Base-by-base conservation (phyloP, 2,888 invertebrate species). In the Notodonta ziczac region DNA sequence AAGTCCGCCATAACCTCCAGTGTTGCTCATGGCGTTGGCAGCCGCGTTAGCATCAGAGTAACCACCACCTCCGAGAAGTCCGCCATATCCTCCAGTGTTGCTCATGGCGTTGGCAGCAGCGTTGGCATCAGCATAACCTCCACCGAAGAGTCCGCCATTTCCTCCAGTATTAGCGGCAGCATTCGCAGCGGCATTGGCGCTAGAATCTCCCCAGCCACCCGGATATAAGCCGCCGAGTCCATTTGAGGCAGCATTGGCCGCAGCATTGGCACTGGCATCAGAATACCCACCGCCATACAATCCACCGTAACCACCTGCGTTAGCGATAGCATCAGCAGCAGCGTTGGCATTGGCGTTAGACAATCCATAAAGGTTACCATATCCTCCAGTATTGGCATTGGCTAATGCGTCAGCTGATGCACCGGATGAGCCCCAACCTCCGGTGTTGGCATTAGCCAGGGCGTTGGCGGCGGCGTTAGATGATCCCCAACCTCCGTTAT, bases 341-440 rank as follows among this genome's bases (percentile, higher is more conserved):
- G 71, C 64, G n/a, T 59, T 60, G 10, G 51, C 52, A 32, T 52
- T 52, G 52, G 60, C 58, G 16, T 56, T 67, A n/a, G 60, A 57
- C 0, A 60, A 59, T 46, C 68, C 69, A 16, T 51, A 66, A 42
- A 62, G 32, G 35, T 55, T 57, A 52, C 57, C 69, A 48, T 52
- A 62, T 53, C 67, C 63, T 52, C 32, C 63, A 48, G 35, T 63
- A 51, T 57, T 46, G 7, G 51, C n/a, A 14, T 63, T 61, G 0
- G 61, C 64, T 44, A 58, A 55, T 4, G 69, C 61, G 14, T 70
- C 64, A n/a, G 66, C 63, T 56, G 59, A 62, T 42, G 71, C 73
- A 55, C 65, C 0, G 56, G 32, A 10, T 32, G 52, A 52, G 9
- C 50, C 50, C 50, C 50, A 50, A 9, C 32, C 52, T 32, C 52